Percentiles rank a stretch among this genome's conserved stretches.
phyloP scores from a whole-genome alignment of 2,113 vertebrate genomes.

The Dromaius novaehollandiae region DNA sequence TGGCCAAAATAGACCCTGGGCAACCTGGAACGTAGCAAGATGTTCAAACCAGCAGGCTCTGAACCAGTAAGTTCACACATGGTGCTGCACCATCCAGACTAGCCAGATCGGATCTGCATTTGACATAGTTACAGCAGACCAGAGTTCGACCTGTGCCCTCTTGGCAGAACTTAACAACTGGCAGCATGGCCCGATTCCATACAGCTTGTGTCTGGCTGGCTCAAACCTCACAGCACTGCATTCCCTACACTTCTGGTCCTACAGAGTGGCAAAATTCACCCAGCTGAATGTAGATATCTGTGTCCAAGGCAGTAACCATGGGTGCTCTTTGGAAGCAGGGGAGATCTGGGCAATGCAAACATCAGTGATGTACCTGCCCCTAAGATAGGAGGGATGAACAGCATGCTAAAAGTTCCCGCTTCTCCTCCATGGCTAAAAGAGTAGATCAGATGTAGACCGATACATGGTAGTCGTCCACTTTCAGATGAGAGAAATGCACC shows the following conservation, averaged over 20 bases:
- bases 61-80: background rate
- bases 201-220: background rate
- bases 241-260: background rate
- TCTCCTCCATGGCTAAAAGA: background rate
- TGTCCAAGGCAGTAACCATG: rapidly evolving
- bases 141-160: background rate
- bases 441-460: background rate
- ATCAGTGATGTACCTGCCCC: background rate
- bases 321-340: background rate
- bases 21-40: background rate
- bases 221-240: background rate
- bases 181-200: background rate
- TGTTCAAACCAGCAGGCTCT: background rate
- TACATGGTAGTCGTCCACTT: background rate
- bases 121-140: background rate
- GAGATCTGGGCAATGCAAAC: background rate
- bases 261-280: background rate
- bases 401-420: background rate
- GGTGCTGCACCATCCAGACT: background rate
- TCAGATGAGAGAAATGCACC: background rate
- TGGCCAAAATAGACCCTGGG: background rate
- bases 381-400: background rate
- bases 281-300: background rate
- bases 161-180: background rate
- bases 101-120: background rate